Evolutionary conservation across 30 jellyfish, hydroid and myxozoan genomes (phyloP), one percentile per base, ranked within the genome.

Genomic region (Chrysaora quinquecirrha): DNA sequence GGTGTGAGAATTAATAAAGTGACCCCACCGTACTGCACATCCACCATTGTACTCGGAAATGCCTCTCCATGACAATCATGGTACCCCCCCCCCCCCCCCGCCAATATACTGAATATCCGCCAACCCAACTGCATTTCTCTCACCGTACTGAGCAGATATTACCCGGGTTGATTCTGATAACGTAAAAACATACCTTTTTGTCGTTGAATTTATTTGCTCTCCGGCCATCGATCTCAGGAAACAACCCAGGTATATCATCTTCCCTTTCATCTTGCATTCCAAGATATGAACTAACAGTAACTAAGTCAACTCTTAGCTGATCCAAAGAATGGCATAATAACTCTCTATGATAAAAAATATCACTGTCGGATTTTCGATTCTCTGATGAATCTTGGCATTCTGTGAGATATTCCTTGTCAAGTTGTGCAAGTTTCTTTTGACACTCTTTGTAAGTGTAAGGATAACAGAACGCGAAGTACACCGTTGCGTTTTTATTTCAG

Each of bases 391-490:
- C 77, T 0, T 16, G 4, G 31, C 30, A 20, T 11, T 16, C 23
- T n/a, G 19, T 7, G 11, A 35, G 32, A 61, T 70, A 49, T 29
- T 93, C 56, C 18, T 27, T 38, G 25, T 85, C 92, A 19, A 87
- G 25, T 30, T 12, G 22, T 23, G 70, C 84, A 16, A 93, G 66
- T 19, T 70, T 47, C 46, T 82, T 34, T 56, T 93, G 98, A 81
- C 97, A 87, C 0, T 93, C 96, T 1, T 43, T 56, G 61, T 81
- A 93, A 1, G 97, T 43, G 75, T 72, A 83, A 0, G 98, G 98
- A 64, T 80, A 93, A 60, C 98, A 93, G 64, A 93, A 93, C 29
- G 98, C 98, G 64, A 93, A 93, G 64, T 87, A 93, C 12, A 82
- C 84, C 14, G 75, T 62, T 12, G 95, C 58, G 24, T 68, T 38